Base-by-base conservation (phyloP, 1,140 invertebrate genomes). In the Drosophila carrolli region DNA sequence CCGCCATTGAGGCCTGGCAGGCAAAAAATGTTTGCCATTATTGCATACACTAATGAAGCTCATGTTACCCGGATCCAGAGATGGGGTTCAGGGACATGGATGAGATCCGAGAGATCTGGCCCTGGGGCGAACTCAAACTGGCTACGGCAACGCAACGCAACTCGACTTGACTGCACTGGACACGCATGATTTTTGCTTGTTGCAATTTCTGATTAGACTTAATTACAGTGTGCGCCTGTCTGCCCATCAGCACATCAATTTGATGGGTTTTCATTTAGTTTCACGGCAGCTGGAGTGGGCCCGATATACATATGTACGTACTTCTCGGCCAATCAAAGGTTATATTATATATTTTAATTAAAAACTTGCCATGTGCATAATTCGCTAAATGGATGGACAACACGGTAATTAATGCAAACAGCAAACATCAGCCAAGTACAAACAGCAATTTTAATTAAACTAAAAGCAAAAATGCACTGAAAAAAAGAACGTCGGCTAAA, bases 11-110 rank as follows among this genome's bases (percentile, higher is more conserved):
- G 80, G 84, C 80, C 72, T 90, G 85, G 81, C 74, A 78, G 85
- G 84, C 77, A 90, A 84, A 90, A 89, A 89, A 89, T 89, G 83
- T 83, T 88, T 83, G 81, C 84, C 85, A 89, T 89, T 89, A 89
- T 89, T 89, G 84, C 84, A 90, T 89, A 90, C 84, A 89, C 84
- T 89, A 89, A 89, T 89, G 84, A 89, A 89, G 84, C 85, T 89
- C 84, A 89, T 89, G 85, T 89, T 89, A 78, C 84, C 75, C 50
- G 66, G 38, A 61, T 53, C 40, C 44, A 37, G 43, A 11, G 23
- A 32, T 16, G 50, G 53, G 29, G 37, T 38, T 58, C 32, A 47
- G 37, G 29, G 51, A 62, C 27, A 44, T 53, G 61, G 10, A 46
- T 51, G 75, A 67, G 55, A 53, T 59, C 47, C 54, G 73, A 67